A percentile compares a stretch with the other conserved stretches of the same genome.
Conservation (phyloP, 1,140 invertebrate species). For the Nasonia longicornis region DNA sequence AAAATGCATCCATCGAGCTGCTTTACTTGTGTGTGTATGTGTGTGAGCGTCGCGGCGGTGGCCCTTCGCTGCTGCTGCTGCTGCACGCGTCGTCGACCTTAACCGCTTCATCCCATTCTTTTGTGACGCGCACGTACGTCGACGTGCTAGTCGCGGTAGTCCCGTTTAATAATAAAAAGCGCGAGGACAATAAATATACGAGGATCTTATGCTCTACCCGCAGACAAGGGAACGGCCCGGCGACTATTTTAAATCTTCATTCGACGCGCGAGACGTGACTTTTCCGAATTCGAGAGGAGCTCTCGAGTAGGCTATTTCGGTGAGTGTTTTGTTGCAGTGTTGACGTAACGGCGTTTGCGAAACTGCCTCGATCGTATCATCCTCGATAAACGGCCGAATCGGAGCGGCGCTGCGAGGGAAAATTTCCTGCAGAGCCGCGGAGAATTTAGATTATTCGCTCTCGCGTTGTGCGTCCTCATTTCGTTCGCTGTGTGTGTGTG, state of each 20-base stretch:
- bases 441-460: constrained; percentile 22
- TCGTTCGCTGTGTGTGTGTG: not conserved
- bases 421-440: not conserved
- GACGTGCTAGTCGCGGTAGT: not conserved
- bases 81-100: constrained; percentile 51
- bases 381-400: not conserved
- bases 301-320: constrained; percentile 3
- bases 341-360: not conserved
- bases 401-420: not conserved
- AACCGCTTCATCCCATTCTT: constrained; percentile 31
- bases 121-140: constrained; percentile 18
- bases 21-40: constrained; percentile 44
- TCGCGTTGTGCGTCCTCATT: constrained; percentile 12
- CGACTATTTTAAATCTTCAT: constrained; percentile 27
- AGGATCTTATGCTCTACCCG: not conserved
- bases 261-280: constrained; percentile 22
- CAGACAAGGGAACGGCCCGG: not conserved
- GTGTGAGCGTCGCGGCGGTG: constrained; percentile 41
- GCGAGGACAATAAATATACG: constrained; percentile 25
- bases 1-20: constrained; percentile 63
- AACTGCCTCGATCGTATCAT: not conserved
- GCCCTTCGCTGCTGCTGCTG: constrained; percentile 29
- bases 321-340: not conserved
- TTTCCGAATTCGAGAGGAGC: constrained; percentile 5
- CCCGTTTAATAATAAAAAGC: constrained; percentile 30